A percentile compares a stretch with the other conserved stretches of the same genome.
Evolutionary conservation across 2,797 vertebrate genomes (phyloP).

Genomic region (Hyperoplus lanceolatus): DNA sequence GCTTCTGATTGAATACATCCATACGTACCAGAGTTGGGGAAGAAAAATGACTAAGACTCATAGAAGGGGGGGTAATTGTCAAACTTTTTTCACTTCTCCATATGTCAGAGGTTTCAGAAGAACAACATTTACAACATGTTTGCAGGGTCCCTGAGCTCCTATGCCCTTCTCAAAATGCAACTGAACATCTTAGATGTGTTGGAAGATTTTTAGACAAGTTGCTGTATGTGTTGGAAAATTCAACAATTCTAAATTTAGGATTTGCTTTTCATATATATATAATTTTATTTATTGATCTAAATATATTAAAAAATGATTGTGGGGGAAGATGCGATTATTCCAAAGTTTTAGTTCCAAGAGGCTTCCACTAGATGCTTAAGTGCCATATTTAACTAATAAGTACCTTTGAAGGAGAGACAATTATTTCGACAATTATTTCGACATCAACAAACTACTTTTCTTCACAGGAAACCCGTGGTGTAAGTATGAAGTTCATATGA

Average conservation of each 20-base stretch:
- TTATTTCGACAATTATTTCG: constrained; percentile 3
- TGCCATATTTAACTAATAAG: not conserved
- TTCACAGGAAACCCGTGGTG: constrained; percentile 42
- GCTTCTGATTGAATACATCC: constrained; percentile 79
- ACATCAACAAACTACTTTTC: constrained; percentile 26
- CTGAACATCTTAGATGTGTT: not conserved
- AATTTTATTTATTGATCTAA: too few species aligned
- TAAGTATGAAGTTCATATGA: constrained; percentile 38
- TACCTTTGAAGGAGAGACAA: not conserved
- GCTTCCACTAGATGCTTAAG: not conserved
- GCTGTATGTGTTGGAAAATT: not conserved
- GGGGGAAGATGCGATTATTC: not conserved
- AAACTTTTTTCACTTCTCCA: constrained; percentile 67
- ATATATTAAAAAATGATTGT: not conserved
- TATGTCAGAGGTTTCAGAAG: constrained; percentile 54
- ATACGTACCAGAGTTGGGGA: constrained; percentile 53
- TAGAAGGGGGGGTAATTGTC: constrained; percentile 58
- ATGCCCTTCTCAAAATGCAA: not conserved
- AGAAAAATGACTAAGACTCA: constrained; percentile 66
- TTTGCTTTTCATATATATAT: not conserved
- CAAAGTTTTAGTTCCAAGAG: not conserved
- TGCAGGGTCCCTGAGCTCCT: not conserved
- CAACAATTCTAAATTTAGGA: not conserved
- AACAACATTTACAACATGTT: not conserved
- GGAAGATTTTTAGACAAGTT: not conserved